Evolutionary conservation across 64 coral and sea anemone species (phyloP).

Genomic region (Orbicella faveolata): DNA sequence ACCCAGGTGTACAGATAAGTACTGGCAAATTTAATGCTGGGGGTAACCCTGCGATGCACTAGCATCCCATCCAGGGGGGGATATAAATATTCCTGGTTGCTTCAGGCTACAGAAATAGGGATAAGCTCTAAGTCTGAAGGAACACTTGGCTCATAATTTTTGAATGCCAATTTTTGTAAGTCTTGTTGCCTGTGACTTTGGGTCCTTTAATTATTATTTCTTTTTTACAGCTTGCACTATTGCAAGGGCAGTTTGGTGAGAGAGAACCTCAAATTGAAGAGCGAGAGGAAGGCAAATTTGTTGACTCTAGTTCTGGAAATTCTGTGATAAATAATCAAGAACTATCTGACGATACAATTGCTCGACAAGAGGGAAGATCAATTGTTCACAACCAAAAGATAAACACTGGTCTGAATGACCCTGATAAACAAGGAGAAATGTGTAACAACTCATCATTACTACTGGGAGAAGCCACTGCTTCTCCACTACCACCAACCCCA

Average conservation of each 20-base stretch:
- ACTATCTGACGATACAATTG: not conserved
- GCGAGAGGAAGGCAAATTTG: not conserved
- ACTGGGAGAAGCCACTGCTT: not conserved
- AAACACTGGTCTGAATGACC: not conserved
- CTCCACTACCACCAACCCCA: not conserved
- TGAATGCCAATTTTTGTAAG: no score
- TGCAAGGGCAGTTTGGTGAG: slow-evolving; percentile 51
- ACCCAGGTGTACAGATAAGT: no score
- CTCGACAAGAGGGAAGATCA: not conserved
- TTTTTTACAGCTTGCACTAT: slow-evolving; percentile 53
- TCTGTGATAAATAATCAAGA: not conserved
- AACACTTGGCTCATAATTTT: no score
- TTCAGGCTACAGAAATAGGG: no score
- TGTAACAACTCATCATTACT: not conserved
- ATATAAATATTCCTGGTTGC: no score
- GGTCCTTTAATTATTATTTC: not conserved
- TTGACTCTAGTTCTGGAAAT: not conserved
- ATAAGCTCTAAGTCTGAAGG: no score
- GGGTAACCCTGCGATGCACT: no score
- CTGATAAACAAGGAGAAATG: not conserved
- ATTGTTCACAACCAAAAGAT: not conserved
- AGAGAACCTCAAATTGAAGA: not conserved
- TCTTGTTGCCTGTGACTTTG: no score
- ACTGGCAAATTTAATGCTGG: no score
- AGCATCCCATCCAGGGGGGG: no score